Conservation (phyloP, 2,888 invertebrate species). For the Drosophila kuntzei region DNA sequence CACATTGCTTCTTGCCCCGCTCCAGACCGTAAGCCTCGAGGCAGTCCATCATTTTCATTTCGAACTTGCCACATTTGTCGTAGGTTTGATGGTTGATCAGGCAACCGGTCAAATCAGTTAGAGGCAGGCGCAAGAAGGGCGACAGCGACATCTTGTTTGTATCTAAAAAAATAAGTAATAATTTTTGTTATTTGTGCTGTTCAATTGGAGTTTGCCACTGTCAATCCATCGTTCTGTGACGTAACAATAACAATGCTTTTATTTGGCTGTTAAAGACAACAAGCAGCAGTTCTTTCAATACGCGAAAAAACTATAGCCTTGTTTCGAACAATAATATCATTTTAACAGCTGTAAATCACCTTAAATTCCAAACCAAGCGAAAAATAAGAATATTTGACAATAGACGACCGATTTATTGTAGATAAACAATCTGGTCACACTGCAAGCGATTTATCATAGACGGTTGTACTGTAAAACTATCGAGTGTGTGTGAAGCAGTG, state of each 20-base stretch:
- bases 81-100: conserved; percentile 89
- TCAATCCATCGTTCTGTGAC: conserved; percentile 61
- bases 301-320: fast-evolving
- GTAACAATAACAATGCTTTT: conserved; percentile 73
- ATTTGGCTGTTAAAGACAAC: neutral
- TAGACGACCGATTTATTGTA: conserved; percentile 24
- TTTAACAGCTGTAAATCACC: conserved; percentile 36
- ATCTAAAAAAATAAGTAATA: conserved; percentile 14
- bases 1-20: conserved; percentile 88
- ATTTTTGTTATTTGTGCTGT: conserved; percentile 1
- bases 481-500: conserved; percentile 16
- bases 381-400: conserved; percentile 53
- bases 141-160: conserved; percentile 87
- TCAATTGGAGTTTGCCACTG: conserved; percentile 10
- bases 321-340: neutral
- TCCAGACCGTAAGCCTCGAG: conserved; percentile 92
- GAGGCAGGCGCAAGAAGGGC: conserved; percentile 89
- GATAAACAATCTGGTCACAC: conserved; percentile 29
- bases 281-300: neutral
- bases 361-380: conserved; percentile 49
- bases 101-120: conserved; percentile 90
- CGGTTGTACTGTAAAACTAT: neutral
- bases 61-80: conserved; percentile 89
- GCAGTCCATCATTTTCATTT: conserved; percentile 91
- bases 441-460: neutral